Conservation (phyloP, 2,797 vertebrate species). For the Knipowitschia caucasica region DNA sequence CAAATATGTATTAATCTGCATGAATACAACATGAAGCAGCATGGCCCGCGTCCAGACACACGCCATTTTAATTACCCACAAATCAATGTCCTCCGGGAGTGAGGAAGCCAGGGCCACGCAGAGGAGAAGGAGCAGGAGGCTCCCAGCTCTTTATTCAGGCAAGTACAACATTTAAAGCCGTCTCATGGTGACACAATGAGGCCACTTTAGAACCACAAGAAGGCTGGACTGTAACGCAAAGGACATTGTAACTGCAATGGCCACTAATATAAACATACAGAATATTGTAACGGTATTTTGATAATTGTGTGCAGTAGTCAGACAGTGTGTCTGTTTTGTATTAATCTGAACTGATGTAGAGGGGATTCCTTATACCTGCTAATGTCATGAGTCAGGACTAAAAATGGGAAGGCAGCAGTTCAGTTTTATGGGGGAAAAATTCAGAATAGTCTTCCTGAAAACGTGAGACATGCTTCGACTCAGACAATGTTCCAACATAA, state of each 20-base stretch:
- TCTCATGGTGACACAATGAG: conserved; percentile 7
- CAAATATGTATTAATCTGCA: conserved; percentile 82
- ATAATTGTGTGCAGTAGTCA: too few relatives aligned
- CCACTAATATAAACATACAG: too few relatives aligned
- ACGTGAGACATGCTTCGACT: too few relatives aligned
- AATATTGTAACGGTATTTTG: too few relatives aligned
- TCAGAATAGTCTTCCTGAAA: too few relatives aligned
- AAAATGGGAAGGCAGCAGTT: too few relatives aligned
- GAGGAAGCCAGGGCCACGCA: conserved; percentile 20
- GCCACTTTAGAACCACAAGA: background rate
- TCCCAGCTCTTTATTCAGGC: conserved; percentile 33
- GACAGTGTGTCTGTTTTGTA: too few relatives aligned
- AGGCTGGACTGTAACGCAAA: background rate
- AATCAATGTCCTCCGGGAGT: conserved; percentile 61
- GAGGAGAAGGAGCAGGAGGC: conserved; percentile 9
- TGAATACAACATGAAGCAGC: conserved; percentile 79
- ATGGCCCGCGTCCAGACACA: conserved; percentile 61
- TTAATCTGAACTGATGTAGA: too few relatives aligned
- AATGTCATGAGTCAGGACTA: too few relatives aligned
- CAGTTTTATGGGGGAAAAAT: too few relatives aligned
- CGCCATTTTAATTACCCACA: conserved; percentile 74
- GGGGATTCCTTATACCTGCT: too few relatives aligned
- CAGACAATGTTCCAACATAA: too few relatives aligned
- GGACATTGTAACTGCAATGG: background rate
- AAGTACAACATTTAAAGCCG: conserved; percentile 7